phyloP scores from a whole-genome alignment of 2,113 vertebrate species.

The Terrapene triunguis region DNA sequence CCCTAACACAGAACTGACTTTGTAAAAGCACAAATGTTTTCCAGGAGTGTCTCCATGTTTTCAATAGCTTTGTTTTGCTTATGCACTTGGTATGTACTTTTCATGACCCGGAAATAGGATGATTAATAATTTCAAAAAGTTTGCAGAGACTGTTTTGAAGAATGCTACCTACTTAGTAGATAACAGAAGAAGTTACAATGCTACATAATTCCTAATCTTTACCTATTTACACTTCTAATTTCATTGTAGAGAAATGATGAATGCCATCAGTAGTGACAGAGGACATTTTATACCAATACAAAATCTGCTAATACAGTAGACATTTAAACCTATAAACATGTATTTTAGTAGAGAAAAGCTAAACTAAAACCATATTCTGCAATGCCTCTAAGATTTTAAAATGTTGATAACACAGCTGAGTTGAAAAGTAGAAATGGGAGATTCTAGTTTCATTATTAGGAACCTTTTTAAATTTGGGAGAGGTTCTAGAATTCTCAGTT shows the following conservation, averaged over 20 bases:
- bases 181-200: not conserved
- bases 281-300: fast-evolving
- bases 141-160: not conserved
- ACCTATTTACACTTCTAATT: not conserved
- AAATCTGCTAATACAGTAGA: not conserved
- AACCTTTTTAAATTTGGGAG: not conserved
- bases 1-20: not conserved
- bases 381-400: not conserved
- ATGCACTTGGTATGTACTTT: not conserved
- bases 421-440: not conserved
- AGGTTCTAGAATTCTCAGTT: not conserved
- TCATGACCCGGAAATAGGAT: not conserved
- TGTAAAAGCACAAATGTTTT: not conserved
- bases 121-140: not conserved
- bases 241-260: not conserved
- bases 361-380: not conserved
- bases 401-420: not conserved
- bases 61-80: not conserved
- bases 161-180: not conserved
- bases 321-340: not conserved
- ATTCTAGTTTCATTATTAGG: not conserved
- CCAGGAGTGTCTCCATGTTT: not conserved
- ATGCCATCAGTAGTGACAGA: not conserved
- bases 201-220: not conserved
- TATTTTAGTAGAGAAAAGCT: not conserved